Base-by-base conservation (phyloP, 2,113 vertebrate species). In the Stomatorhinus ivindoensis region DNA sequence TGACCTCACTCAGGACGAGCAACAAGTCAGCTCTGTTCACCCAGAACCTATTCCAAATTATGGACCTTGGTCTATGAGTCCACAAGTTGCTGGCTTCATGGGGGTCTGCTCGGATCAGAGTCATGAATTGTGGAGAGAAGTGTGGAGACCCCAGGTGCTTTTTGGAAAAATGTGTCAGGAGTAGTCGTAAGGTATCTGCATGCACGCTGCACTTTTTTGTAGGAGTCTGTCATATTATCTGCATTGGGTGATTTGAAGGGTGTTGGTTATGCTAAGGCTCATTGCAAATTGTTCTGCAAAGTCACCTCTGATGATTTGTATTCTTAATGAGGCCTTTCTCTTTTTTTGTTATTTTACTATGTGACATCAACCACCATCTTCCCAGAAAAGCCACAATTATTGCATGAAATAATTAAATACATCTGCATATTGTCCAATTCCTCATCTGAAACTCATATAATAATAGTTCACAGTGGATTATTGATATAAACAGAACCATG, bases 1-100 rank as follows among this genome's bases (percentile, higher is more conserved):
- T 90, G 91, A 94, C 92, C 93, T 91, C 24, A 10, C 90, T 92
- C 90, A 48, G 89, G 90, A 88, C 88, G 76, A 91, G 92, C 91
- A 95, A 93, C 92, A 94, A 93, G 92, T 93, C 89, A 55, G 89
- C 82, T 91, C 92, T 91, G 92, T 94, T 89, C 90, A 88, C 58
- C 24, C 31, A 88, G 89, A 87, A 91, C 89, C 69, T 87, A 88
- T 11, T 17, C n/a, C 73, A 39, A 80, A 80, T 80, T 88, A 80
- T 88, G 89, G 85, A 65, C 53, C 84, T 82, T 86, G 9, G 48
- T 88, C 55, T 53, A 87, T 89, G 84, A 73, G 86, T 48, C 65
- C 88, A 87, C 87, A 87, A 89, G 53, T 89, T 61, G 19, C 83
- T 88, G 8, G 5, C 42, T 88, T 42, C 44, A 48, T 15, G 27